Percentiles rank a stretch among this genome's conserved stretches.
Conservation (phyloP, 2,797 vertebrate species). For the Chrysocyon brachyurus region DNA sequence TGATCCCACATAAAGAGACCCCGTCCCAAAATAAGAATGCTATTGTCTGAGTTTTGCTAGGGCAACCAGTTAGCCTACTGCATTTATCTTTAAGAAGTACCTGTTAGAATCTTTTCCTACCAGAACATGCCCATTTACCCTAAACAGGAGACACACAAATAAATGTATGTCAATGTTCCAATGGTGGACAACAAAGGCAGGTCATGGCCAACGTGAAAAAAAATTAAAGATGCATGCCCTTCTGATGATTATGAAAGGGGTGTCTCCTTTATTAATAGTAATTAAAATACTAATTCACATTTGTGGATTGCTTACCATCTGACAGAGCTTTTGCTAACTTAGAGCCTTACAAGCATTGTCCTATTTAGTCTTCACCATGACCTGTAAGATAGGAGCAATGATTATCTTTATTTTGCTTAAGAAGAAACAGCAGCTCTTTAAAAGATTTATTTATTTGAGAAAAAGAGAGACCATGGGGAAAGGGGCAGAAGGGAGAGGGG, state of each 20-base stretch:
- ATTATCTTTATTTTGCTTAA: neutral
- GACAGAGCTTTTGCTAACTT: neutral
- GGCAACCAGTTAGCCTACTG: neutral
- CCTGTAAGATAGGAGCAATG: neutral
- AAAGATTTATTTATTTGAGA: neutral
- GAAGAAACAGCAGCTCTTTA: neutral
- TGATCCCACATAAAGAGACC: neutral
- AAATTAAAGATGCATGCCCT: neutral
- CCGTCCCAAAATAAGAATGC: neutral
- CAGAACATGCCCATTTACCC: neutral
- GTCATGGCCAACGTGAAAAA: neutral
- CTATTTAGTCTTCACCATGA: slow-evolving; percentile 13
- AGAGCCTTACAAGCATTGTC: neutral
- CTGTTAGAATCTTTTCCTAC: neutral
- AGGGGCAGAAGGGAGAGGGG: neutral
- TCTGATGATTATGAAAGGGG: neutral
- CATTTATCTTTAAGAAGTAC: neutral
- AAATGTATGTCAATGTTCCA: neutral
- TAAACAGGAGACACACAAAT: neutral
- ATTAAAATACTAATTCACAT: slow-evolving; percentile 37
- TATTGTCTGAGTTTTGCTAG: neutral
- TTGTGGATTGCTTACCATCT: neutral
- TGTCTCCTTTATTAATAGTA: neutral
- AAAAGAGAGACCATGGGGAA: neutral
- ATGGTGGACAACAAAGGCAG: neutral